phyloP scores from a whole-genome alignment of 2,113 vertebrate species.

The Megaleporinus macrocephalus region DNA sequence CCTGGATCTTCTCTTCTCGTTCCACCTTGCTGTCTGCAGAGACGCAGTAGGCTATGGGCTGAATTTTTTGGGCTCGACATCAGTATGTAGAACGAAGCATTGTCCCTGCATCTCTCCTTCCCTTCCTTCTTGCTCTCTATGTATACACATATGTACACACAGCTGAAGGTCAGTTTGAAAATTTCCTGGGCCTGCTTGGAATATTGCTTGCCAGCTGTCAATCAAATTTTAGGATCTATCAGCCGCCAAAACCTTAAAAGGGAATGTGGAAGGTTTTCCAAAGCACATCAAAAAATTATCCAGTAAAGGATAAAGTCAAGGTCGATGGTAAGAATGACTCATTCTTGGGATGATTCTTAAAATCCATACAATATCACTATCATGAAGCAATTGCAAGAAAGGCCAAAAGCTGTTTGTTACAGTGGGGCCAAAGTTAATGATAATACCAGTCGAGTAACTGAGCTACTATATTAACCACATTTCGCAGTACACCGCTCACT shows the following conservation, averaged over 20 bases:
- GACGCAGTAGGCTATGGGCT: constrained; percentile 24
- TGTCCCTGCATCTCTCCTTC: constrained; percentile 9
- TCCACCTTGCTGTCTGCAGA: constrained; percentile 44
- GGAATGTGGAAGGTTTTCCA: constrained; percentile 1
- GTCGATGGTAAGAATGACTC: constrained; percentile 7
- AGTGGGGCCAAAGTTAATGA: neutral
- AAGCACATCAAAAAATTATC: neutral
- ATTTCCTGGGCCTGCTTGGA: constrained; percentile 24
- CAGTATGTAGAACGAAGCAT: neutral
- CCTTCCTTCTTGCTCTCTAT: neutral
- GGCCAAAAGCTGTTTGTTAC: neutral
- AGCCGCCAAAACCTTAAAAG: constrained; percentile 12
- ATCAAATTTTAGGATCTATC: neutral
- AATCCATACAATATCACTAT: neutral
- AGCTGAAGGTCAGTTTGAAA: constrained; percentile 44
- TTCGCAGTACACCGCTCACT: no score
- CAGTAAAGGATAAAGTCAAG: constrained; percentile 10
- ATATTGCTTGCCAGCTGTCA: constrained; percentile 20
- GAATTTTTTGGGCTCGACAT: constrained; percentile 8
- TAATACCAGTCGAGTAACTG: neutral
- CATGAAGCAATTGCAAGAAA: neutral
- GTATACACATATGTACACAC: neutral
- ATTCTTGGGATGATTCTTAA: neutral
- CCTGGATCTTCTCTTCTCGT: constrained; percentile 17
- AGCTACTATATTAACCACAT: neutral